phyloP scores from a whole-genome alignment of 2,797 vertebrate species.

The Anisognathus igniventris region DNA sequence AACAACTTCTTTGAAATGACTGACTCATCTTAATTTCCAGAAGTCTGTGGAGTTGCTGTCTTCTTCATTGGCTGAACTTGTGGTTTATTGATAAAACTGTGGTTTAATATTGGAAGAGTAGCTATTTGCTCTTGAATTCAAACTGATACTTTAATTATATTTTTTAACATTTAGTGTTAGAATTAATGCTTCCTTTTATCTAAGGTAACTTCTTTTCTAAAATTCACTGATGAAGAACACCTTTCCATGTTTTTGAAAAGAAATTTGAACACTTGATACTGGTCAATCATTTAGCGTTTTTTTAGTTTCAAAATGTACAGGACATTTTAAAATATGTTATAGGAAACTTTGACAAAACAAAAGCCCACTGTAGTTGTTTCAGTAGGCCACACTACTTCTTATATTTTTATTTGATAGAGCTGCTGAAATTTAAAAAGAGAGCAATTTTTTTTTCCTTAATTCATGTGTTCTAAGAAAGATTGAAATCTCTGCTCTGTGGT shows the following conservation, averaged over 20 bases:
- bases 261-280: not conserved
- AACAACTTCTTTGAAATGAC: not conserved
- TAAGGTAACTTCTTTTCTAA: not conserved
- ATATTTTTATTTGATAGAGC: not conserved
- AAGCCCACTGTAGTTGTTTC: not conserved
- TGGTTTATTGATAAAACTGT: not conserved
- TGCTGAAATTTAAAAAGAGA: not conserved
- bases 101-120: not conserved
- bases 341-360: not conserved
- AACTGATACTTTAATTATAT: not conserved
- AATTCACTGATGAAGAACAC: not conserved
- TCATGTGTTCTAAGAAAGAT: not conserved
- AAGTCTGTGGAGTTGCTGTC: not conserved
- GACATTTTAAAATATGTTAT: not conserved
- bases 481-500: not conserved
- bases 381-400: not conserved
- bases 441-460: not conserved
- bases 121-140: not conserved
- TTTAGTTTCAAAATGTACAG: not conserved
- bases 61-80: not conserved
- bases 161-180: not conserved
- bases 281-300: accelerated
- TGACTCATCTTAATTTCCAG: not conserved
- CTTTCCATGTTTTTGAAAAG: not conserved
- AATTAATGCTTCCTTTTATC: not conserved